Evolutionary conservation across 2,888 invertebrate genomes (phyloP).

Genomic region (Eretmocerus hayati): DNA sequence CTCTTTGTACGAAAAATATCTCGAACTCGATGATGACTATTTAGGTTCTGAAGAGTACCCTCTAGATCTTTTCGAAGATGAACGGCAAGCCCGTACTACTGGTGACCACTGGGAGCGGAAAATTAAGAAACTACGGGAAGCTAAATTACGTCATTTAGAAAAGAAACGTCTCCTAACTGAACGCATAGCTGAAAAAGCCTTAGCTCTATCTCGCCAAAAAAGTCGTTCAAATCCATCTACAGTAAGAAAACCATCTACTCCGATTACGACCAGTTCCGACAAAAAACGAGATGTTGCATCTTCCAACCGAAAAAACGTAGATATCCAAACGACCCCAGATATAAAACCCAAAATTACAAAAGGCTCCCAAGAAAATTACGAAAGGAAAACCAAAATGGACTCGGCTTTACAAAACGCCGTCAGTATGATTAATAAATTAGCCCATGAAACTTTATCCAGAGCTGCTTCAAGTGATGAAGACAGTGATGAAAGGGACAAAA

Average conservation of each 20-base stretch:
- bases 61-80: no score
- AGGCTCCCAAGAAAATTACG: slow-evolving; percentile 8
- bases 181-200: slow-evolving; percentile 11
- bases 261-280: background rate
- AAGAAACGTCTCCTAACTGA: slow-evolving; percentile 7
- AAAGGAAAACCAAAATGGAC: slow-evolving; percentile 15
- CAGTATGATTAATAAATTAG: slow-evolving; percentile 12
- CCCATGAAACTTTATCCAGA: slow-evolving; percentile 4
- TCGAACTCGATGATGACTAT: no score
- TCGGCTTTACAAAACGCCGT: slow-evolving; percentile 17
- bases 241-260: background rate
- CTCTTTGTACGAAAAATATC: slow-evolving; percentile 1
- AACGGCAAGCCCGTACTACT: background rate
- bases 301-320: no score
- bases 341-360: no score
- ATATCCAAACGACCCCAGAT: no score
- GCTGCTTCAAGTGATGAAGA: background rate
- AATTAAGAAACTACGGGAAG: background rate
- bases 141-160: background rate
- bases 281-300: background rate
- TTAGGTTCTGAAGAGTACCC: background rate
- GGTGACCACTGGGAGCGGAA: background rate
- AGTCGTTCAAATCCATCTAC: background rate
- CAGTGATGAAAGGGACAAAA: slow-evolving; percentile 1
- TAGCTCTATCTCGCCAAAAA: background rate